phyloP scores from a whole-genome alignment of 2,113 vertebrate genomes.

The Pygathrix nemaeus region DNA sequence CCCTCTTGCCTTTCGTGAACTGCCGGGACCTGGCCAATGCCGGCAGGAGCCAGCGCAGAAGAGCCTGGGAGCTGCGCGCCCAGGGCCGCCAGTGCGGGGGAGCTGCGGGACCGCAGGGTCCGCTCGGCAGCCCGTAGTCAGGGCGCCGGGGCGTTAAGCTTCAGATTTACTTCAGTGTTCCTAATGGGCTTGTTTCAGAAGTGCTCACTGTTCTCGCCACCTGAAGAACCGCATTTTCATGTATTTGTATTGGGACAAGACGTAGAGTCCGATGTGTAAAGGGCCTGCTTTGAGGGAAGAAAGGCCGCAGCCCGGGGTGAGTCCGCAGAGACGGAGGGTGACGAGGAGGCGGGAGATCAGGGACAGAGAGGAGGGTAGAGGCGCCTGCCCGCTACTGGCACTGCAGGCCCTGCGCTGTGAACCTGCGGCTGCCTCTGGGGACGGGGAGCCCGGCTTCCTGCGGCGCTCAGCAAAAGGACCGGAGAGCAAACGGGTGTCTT shows the following conservation, averaged over 20 bases:
- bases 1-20: conserved; percentile 92
- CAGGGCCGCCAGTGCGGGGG: conserved; percentile 90
- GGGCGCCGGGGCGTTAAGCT: conserved; percentile 82
- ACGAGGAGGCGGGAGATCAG: not conserved
- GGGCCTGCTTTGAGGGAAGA: conserved; percentile 75
- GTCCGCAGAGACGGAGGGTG: conserved; percentile 75
- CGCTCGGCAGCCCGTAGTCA: conserved; percentile 91
- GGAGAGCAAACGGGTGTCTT: conserved; percentile 85
- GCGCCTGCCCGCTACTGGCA: conserved; percentile 61
- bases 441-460: conserved; percentile 79
- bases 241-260: conserved; percentile 88
- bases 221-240: conserved; percentile 93
- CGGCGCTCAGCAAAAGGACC: conserved; percentile 83
- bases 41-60: conserved; percentile 77
- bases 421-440: conserved; percentile 66
- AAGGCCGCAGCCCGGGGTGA: conserved; percentile 73
- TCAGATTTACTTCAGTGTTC: conserved; percentile 91
- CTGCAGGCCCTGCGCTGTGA: conserved; percentile 63
- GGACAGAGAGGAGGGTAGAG: not conserved
- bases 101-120: conserved; percentile 92
- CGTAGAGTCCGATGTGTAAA: conserved; percentile 85
- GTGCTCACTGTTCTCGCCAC: conserved; percentile 99
- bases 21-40: conserved; percentile 91
- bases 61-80: conserved; percentile 78
- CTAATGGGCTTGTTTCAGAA: conserved; percentile 98